Conservation (phyloP, 2,888 invertebrate genomes). For the Sphaerophoria taeniata region DNA sequence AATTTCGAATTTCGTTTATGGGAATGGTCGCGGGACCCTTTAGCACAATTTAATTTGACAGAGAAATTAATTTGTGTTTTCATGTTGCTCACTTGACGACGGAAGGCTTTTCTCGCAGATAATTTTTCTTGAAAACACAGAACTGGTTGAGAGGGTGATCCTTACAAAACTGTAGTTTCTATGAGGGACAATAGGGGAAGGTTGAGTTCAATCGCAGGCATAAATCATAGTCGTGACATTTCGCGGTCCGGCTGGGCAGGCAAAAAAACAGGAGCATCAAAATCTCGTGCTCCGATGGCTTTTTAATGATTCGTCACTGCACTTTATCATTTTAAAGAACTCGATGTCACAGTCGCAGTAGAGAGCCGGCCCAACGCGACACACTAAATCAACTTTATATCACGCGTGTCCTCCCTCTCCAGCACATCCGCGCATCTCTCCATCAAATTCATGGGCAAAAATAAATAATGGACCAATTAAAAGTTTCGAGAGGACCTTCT, state of each 20-base stretch:
- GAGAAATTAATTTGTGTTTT: slow-evolving; percentile 22
- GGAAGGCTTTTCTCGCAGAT: slow-evolving; percentile 28
- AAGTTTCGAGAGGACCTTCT: slow-evolving; percentile 65
- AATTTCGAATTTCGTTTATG: slow-evolving; percentile 16
- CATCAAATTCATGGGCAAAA: slow-evolving; percentile 67
- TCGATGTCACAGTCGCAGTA: not conserved
- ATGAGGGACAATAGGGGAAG: not conserved
- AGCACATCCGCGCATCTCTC: not conserved
- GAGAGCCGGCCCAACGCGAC: slow-evolving; percentile 25
- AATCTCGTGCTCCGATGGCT: slow-evolving; percentile 49
- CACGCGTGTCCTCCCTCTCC: slow-evolving; percentile 23
- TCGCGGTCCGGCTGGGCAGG: not conserved
- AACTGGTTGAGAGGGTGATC: too few species aligned
- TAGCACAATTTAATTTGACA: slow-evolving; percentile 2
- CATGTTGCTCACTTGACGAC: slow-evolving; percentile 48
- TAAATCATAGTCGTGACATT: slow-evolving; percentile 59
- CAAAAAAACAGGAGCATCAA: slow-evolving; percentile 57
- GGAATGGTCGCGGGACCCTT: slow-evolving; percentile 27
- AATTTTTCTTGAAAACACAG: not conserved
- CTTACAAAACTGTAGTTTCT: too few species aligned
- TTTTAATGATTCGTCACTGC: slow-evolving; percentile 63
- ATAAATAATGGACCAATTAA: slow-evolving; percentile 75
- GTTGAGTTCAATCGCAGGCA: slow-evolving; percentile 40
- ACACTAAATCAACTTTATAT: slow-evolving; percentile 58
- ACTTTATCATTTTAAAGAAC: slow-evolving; percentile 55